phyloP scores from a whole-genome alignment of 1,140 invertebrate genomes.

The Schlechtendalia chinensis region DNA sequence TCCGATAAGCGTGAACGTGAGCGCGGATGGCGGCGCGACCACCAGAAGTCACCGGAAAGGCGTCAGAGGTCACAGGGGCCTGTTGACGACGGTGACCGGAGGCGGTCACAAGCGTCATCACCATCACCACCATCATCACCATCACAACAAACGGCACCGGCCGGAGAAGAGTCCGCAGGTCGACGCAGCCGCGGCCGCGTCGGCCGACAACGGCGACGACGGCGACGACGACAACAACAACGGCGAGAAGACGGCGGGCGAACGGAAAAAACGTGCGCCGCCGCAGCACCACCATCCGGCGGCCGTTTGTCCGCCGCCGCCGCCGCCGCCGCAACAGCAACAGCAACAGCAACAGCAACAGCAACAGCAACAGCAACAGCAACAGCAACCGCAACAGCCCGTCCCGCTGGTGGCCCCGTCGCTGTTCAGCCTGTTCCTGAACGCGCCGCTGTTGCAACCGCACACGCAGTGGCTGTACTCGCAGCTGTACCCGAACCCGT shows the following conservation, averaged over 20 bases:
- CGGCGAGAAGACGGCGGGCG: too few species aligned
- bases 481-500: conserved; percentile 62
- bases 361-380: too few species aligned
- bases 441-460: conserved; percentile 68
- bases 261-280: background rate
- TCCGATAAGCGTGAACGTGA: conserved; percentile 52
- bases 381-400: too few species aligned
- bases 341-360: too few species aligned
- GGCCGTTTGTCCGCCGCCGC: background rate
- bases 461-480: conserved; percentile 73
- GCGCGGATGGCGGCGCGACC: conserved; percentile 3
- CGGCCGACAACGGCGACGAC: background rate
- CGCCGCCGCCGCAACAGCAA: background rate
- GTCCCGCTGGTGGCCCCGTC: conserved; percentile 56
- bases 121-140: conserved; percentile 26
- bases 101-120: background rate
- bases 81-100: conserved; percentile 50
- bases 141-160: conserved; percentile 22
- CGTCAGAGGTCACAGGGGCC: conserved; percentile 41
- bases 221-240: background rate
- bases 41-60: conserved; percentile 31
- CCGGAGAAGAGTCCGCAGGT: background rate
- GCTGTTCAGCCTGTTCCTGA: conserved; percentile 62
- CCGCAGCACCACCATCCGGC: background rate
- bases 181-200: too few species aligned